Base-by-base conservation (phyloP, 2,797 vertebrate genomes). In the Graptemys geographica region DNA sequence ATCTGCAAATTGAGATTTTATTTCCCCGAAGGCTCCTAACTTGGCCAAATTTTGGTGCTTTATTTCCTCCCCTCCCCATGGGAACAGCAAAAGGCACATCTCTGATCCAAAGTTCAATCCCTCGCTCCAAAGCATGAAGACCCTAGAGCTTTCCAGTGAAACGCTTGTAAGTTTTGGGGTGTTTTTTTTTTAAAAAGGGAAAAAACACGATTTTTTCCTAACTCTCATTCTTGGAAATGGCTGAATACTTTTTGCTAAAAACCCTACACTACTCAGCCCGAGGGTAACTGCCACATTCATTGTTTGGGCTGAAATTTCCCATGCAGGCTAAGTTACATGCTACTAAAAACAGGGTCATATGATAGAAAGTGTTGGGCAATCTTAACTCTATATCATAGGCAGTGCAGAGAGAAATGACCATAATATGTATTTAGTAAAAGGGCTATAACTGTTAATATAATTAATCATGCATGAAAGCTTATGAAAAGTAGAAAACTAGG, bases 401-500 rank as follows among this genome's bases (percentile, higher is more conserved):
- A 49, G 41, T 9, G 27, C 27, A 49, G 44, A 16, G 13, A 78
- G 47, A 13, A 47, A 16, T 78, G 27, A 47, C 27, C 27, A 27
- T 31, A 44, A 44, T 4, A n/a, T 8, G 55, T 31, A 3, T 86
- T 25, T 0, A 1, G 49, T 84, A 49, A 57, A 33, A 79, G 82
- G 5, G 79, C 1, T 0, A 2, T n/a, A 89, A 65, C 56, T 47
- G 62, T 81, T 84, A 82, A 90, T 1, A 47, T 0, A 83, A 44
- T 12, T 0, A 62, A 51, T 44, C 27, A n/a, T 56, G 62, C 3
- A 1, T 2, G 9, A 23, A 72, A 72, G 8, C 9, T 69, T 37
- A 37, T 69, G n/a, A 51, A 0, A 0, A 1, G 11, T 41, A 65
- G 53, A 47, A 0, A 0, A 52, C 72, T 37, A 25, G 23, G 4